Evolutionary conservation across 2,888 invertebrate genomes (phyloP).

Genomic region (Cryptus viduatorius): DNA sequence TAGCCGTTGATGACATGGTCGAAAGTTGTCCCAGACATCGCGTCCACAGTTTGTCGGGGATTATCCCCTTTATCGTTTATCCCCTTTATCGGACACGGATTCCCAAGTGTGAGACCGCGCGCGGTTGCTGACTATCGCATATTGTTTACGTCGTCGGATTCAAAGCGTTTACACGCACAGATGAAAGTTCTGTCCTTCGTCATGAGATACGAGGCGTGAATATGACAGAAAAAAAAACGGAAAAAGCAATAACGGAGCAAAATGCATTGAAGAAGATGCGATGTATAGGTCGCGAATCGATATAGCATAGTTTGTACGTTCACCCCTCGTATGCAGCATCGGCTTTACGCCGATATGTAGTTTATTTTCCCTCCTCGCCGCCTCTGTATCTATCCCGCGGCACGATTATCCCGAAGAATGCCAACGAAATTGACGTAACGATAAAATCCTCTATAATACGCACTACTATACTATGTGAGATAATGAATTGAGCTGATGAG

Average conservation of each 20-base stretch:
- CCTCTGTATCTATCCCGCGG: conserved; percentile 1
- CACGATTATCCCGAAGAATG: conserved; percentile 57
- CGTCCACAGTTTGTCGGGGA: conserved; percentile 22
- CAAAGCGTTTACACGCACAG: neutral
- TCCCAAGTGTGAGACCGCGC: conserved; percentile 56
- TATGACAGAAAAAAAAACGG: neutral
- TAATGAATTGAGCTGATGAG: conserved; percentile 65
- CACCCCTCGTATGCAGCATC: conserved; percentile 11
- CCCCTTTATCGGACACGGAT: conserved; percentile 59
- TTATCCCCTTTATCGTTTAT: conserved; percentile 57
- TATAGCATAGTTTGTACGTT: neutral
- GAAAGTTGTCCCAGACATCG: conserved; percentile 31
- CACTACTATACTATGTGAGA: conserved; percentile 53
- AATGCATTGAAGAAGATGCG: conserved; percentile 3
- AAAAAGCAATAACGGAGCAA: neutral
- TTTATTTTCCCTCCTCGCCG: conserved; percentile 17
- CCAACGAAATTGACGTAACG: conserved; percentile 50
- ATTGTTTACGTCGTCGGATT: conserved; percentile 55
- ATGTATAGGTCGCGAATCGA: neutral
- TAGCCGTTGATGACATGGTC: conserved; percentile 43
- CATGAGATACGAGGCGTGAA: conserved; percentile 11
- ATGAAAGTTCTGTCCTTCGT: conserved; percentile 12
- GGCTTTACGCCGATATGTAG: conserved; percentile 20
- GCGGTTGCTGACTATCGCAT: conserved; percentile 26
- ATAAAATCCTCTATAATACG: conserved; percentile 54